A percentile compares a stretch with the other conserved stretches of the same genome.
Conservation (phyloP, 1,140 invertebrate genomes). For the Zaprionus lachaisei region DNA sequence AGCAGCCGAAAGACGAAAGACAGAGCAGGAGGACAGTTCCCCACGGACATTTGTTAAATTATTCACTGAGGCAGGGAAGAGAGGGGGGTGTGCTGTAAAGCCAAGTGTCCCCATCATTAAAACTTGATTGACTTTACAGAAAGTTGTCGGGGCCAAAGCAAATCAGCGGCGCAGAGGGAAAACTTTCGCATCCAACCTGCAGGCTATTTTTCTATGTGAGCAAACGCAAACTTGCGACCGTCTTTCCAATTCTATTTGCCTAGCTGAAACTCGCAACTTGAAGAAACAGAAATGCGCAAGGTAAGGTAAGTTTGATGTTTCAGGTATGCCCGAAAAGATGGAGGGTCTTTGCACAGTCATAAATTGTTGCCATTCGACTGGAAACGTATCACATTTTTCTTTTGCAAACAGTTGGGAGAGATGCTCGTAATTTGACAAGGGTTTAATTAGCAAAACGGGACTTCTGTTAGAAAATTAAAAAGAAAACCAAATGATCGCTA, state of each 20-base stretch:
- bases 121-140: conserved; percentile 75
- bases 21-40: conserved; percentile 10
- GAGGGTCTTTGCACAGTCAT: background rate
- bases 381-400: background rate
- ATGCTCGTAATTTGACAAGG: conserved; percentile 11
- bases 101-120: conserved; percentile 65
- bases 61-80: conserved; percentile 30
- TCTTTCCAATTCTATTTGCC: conserved; percentile 8
- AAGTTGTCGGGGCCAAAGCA: conserved; percentile 35
- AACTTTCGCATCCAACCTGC: conserved; percentile 30
- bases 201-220: conserved; percentile 38
- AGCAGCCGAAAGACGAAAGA: conserved; percentile 13
- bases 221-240: conserved; percentile 21
- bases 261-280: background rate
- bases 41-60: conserved; percentile 48
- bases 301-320: conserved; percentile 14
- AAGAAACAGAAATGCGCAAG: conserved; percentile 12
- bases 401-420: background rate
- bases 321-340: background rate
- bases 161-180: conserved; percentile 28
- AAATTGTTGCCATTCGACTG: background rate
- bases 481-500: too few species aligned
- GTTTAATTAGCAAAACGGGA: conserved; percentile 2
- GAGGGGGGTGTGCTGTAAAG: background rate
- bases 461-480: background rate